These are phyloP conservation scores for Alauda arvensis DNA, from an alignment of 2,797 vertebrate genomes.

Conservation along the genomic window DNA sequence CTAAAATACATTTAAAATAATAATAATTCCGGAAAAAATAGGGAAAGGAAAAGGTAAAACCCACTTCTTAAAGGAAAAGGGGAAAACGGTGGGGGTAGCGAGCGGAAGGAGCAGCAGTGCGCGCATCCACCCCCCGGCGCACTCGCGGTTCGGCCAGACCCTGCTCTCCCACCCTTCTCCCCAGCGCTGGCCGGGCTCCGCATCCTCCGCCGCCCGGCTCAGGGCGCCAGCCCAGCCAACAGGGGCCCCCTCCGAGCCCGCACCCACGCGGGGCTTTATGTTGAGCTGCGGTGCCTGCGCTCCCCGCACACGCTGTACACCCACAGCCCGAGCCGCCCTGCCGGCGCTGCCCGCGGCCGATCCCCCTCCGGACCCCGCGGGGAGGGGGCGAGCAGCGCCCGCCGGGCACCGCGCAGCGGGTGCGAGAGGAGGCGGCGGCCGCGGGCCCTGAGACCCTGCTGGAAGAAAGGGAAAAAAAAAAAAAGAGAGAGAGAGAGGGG, in stretches of 20 bases:
- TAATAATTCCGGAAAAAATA: not conserved
- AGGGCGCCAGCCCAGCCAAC: too few relatives aligned
- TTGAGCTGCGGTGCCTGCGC: not conserved
- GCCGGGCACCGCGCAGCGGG: not conserved
- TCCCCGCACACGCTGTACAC: not conserved
- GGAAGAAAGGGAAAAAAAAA: not conserved
- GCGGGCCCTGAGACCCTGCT: not conserved
- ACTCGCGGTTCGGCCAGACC: not conserved
- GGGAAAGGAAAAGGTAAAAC: not conserved
- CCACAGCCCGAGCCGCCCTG: not conserved
- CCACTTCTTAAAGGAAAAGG: not conserved
- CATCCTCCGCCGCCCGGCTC: not conserved
- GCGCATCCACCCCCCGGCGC: not conserved
- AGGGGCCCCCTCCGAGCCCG: not conserved
- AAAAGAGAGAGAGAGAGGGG: too few relatives aligned
- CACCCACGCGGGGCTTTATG: not conserved
- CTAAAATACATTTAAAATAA: not conserved
- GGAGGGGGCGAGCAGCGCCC: not conserved
- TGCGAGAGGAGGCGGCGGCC: not conserved
- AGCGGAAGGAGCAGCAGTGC: not conserved
- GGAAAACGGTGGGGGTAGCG: not conserved
- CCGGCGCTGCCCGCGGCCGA: not conserved
- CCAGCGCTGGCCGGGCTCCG: not conserved
- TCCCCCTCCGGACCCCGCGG: not conserved
- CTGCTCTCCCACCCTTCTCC: not conserved